Base-by-base conservation (phyloP, 1,140 invertebrate species). In the Drosophila eugracilis region DNA sequence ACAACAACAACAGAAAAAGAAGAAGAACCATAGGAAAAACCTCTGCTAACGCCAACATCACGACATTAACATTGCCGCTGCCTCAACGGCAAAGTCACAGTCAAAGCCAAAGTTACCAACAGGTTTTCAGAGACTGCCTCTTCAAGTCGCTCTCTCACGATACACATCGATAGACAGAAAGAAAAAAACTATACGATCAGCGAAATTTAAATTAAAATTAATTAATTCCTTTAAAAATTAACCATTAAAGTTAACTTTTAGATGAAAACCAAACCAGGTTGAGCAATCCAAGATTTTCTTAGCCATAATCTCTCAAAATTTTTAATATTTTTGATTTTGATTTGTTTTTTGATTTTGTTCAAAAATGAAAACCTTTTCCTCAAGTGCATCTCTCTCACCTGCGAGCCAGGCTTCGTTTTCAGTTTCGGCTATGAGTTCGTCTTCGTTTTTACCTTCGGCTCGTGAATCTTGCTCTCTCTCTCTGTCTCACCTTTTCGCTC, bases 71-170 rank as follows among this genome's bases (percentile, higher is more conserved):
- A 69, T 69, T 69, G 57, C 65, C 30, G 75, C 66, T 58, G 57
- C 78, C 39, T 54, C 71, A 57, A 69, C 47, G 72, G 36, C 86
- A 90, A 79, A 90, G 84, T 89, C 85, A 89, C 63, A 89, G 84
- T 79, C 85, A 89, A 86, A 81, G 88, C 85, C 85, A 89, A 58
- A 62, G 76, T 60, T 69, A 78, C 70, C 58, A 77, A 77, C 78
- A 78, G 78, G 75, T 79, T 84, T 63, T 54, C 15, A 36, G 15
- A 37, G 48, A 19, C 24, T 75, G 36, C 17, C 22, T 28, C 26
- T 42, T 19, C 36, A 26, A 26, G n/a, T 37, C 37, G 21, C 39
- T 71, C 42, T 52, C 69, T 67, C 37, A 7, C 55, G 55, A 32
- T 44, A 45, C 54, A 26, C 42, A n/a, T 22, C 17, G 4, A 2